Conservation (phyloP, 2,888 invertebrate genomes). For the Zele albiditarsus region DNA sequence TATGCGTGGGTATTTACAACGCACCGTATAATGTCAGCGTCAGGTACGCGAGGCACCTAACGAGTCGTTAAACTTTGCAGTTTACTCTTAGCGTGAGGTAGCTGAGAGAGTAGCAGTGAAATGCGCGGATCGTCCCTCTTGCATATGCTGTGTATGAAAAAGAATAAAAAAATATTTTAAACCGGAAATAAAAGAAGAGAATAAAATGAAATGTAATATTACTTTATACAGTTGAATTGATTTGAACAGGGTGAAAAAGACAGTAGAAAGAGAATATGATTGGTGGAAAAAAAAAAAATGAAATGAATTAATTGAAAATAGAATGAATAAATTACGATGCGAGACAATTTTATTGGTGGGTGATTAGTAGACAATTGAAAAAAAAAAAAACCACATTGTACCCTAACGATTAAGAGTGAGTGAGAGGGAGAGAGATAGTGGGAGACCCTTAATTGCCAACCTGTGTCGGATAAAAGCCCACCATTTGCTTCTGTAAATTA, state of each 20-base stretch:
- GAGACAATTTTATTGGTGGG: slow-evolving; percentile 52
- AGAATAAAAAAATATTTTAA: slow-evolving; percentile 8
- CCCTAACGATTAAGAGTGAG: neutral
- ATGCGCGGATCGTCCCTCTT: neutral
- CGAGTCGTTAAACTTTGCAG: slow-evolving; percentile 58
- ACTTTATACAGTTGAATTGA: neutral
- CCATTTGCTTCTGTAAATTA: slow-evolving; percentile 31
- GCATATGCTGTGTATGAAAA: neutral
- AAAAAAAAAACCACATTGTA: slow-evolving; percentile 35
- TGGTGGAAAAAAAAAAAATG: neutral
- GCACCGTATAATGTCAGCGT: slow-evolving; percentile 40
- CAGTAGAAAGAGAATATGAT: neutral
- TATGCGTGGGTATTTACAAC: slow-evolving; percentile 44
- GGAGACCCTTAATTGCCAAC: slow-evolving; percentile 40
- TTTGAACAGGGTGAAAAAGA: neutral
- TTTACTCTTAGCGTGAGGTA: slow-evolving; percentile 47
- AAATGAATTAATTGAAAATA: neutral
- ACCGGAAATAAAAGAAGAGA: neutral
- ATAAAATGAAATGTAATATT: neutral
- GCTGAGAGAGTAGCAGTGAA: slow-evolving; percentile 32
- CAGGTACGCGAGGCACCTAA: slow-evolving; percentile 48
- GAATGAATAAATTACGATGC: neutral
- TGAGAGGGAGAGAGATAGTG: neutral
- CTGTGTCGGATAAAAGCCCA: slow-evolving; percentile 30
- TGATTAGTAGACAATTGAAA: slow-evolving; percentile 59